A percentile compares a stretch with the other conserved stretches of the same genome.
phyloP scores from a whole-genome alignment of 2,797 vertebrate genomes.

The Macropus fuliginosus region DNA sequence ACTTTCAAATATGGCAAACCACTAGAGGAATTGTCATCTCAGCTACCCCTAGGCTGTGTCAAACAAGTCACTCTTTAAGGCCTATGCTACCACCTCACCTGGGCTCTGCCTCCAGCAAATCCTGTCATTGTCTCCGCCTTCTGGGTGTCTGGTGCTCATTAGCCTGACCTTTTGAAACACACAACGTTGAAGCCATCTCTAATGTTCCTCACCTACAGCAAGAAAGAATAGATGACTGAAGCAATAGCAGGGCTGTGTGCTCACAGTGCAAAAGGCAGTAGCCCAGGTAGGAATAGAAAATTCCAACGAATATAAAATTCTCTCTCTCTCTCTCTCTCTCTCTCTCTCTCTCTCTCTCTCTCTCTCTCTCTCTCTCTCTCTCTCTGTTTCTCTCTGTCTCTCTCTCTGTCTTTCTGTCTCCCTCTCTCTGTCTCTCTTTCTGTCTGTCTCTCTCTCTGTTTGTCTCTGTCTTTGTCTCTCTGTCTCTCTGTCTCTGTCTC shows the following conservation, averaged over 20 bases:
- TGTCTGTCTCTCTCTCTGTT: too few species aligned
- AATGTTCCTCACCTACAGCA: neutral
- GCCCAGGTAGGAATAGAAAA: neutral
- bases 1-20: neutral
- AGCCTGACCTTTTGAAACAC: neutral
- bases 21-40: neutral
- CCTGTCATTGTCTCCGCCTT: neutral
- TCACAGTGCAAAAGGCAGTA: neutral
- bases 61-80: neutral
- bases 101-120: neutral
- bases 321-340: neutral
- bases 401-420: too few species aligned
- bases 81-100: neutral
- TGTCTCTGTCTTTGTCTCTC: neutral
- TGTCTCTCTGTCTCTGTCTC: accelerated
- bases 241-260: neutral
- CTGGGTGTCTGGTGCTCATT: too few species aligned
- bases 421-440: too few species aligned
- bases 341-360: accelerated
- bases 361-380: too few species aligned
- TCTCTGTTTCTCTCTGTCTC: too few species aligned
- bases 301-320: neutral
- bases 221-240: neutral
- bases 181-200: neutral
- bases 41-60: too few species aligned